A percentile compares a stretch with the other conserved stretches of the same genome.
Conservation (phyloP, 2,113 vertebrate genomes). For the Carassius carassius region DNA sequence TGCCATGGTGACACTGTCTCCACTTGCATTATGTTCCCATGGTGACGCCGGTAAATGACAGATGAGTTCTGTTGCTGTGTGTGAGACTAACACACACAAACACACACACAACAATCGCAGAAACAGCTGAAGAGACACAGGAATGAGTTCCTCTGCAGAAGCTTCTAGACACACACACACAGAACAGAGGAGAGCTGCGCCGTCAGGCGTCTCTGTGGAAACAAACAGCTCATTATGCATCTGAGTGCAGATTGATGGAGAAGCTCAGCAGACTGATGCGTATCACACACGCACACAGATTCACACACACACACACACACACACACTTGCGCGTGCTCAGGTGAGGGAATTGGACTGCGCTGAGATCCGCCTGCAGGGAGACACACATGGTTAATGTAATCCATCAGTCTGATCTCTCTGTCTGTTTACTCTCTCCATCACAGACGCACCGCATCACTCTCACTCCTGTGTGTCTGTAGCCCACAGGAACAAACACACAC, state of each 20-base stretch:
- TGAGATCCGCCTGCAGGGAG: neutral
- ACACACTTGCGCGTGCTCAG: neutral
- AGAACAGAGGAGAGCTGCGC: neutral
- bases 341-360: neutral
- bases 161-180: slow-evolving; percentile 9
- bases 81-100: neutral
- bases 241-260: slow-evolving; percentile 46
- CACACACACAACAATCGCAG: neutral
- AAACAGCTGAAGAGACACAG: neutral
- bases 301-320: too few relatives aligned
- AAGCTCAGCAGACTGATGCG: neutral
- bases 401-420: neutral
- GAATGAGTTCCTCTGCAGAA: too few relatives aligned
- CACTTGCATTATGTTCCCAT: slow-evolving; percentile 22
- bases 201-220: slow-evolving; percentile 35
- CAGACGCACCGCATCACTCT: neutral
- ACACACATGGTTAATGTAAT: neutral
- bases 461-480: neutral
- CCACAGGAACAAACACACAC: neutral
- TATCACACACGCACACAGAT: neutral
- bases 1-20: neutral
- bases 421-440: neutral
- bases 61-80: slow-evolving; percentile 1
- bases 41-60: slow-evolving; percentile 35
- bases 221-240: slow-evolving; percentile 49